phyloP scores from a whole-genome alignment of 2,797 vertebrate genomes.

The Lepus townsendii region DNA sequence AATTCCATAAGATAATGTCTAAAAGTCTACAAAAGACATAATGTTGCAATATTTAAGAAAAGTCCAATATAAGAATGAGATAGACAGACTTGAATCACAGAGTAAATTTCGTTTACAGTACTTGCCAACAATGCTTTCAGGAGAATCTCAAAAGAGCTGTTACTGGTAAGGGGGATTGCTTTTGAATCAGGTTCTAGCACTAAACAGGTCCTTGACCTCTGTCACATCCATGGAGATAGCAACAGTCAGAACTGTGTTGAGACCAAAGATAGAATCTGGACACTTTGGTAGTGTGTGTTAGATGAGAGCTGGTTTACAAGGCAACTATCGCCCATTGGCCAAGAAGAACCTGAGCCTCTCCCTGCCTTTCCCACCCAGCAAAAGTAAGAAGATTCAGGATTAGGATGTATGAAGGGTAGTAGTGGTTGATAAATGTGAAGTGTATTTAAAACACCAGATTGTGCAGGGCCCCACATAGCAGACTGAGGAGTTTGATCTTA shows the following conservation, averaged over 20 bases:
- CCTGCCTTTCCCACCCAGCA: background rate
- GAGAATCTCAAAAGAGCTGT: background rate
- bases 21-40: background rate
- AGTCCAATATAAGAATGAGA: background rate
- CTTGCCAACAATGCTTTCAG: background rate
- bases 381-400: constrained; percentile 1
- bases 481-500: background rate
- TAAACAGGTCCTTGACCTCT: background rate
- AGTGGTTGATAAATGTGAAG: background rate
- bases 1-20: background rate
- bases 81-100: background rate
- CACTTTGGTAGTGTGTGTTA: background rate
- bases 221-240: background rate
- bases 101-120: background rate
- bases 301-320: background rate
- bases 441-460: background rate
- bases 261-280: background rate
- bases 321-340: constrained; percentile 64
- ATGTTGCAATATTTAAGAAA: background rate
- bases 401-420: background rate
- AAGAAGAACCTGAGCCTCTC: background rate
- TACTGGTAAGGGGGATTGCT: background rate
- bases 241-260: background rate
- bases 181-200: background rate
- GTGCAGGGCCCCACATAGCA: background rate